Evolutionary conservation across 2,113 vertebrate species (phyloP).

Genomic region (Lichenostomus cassidix): DNA sequence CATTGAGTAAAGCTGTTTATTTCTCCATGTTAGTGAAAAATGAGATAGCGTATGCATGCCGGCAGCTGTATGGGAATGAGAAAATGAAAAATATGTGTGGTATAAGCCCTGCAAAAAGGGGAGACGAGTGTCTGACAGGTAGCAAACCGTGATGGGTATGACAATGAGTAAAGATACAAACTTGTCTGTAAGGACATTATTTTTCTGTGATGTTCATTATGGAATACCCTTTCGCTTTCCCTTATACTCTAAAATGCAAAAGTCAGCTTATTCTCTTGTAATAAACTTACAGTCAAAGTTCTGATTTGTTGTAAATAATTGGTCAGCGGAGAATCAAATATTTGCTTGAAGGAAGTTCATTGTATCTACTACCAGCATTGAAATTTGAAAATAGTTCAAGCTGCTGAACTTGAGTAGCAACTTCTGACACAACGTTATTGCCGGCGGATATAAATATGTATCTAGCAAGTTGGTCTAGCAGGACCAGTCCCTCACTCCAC

Average conservation of each 20-base stretch:
- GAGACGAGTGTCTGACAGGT: background rate
- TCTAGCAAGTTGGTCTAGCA: background rate
- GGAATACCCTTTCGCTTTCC: background rate
- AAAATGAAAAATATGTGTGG: background rate
- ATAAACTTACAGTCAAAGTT: background rate
- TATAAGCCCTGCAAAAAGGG: background rate
- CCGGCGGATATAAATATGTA: background rate
- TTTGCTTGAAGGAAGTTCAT: background rate
- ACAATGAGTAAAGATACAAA: background rate
- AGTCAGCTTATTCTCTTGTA: background rate
- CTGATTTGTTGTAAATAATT: background rate
- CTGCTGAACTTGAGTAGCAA: background rate
- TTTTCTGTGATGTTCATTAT: background rate
- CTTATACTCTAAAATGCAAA: background rate
- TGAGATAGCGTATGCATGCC: background rate
- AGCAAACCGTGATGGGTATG: background rate
- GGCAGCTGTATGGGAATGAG: background rate
- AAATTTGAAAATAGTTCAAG: background rate
- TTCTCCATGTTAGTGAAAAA: background rate
- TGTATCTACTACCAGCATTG: background rate
- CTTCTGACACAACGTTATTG: background rate
- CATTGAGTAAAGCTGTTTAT: background rate
- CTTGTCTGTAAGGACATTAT: background rate
- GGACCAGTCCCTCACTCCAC: background rate
- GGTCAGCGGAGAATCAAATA: background rate